Base-by-base conservation (phyloP, 2,797 vertebrate genomes). In the Pristis pectinata region DNA sequence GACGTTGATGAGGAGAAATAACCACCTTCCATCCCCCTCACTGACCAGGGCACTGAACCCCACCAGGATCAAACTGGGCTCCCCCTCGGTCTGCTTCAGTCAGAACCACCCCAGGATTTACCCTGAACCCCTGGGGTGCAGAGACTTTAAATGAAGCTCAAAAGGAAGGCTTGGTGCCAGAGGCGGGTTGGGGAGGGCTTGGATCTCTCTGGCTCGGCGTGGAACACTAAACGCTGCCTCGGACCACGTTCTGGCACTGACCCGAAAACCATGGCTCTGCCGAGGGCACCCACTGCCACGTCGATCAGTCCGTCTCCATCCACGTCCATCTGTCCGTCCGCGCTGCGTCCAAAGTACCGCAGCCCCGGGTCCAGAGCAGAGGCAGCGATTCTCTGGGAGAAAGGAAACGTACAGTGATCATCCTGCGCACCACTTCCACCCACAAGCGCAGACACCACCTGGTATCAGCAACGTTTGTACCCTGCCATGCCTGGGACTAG, bases 281-380 rank as follows among this genome's bases (percentile, higher is more conserved):
- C 98, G 83, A 98, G 98, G 0, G 98, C 98, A 70, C 99, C 99
- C 79, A 99, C 98, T 0, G 98, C 98, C 96, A 99, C 95, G 95
- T 99, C 99, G 95, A 98, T 97, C 94, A 99, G 96, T 24, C 97
- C 97, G 41, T 99, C 99, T 64, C 98, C 98, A 1, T 98, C 98
- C 97, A 98, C 96, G 96, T 99, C 99, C 95, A 98, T 93, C 61
- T 96, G 97, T 34, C 97, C 98, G 0, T 98, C 98, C 95, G 99
- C 95, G 92, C 98, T 99, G 95, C 98, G 97, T 72, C 99, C 99
- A 77, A 99, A 99, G 95, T 99, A 99, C 49, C 96, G 97, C 95
- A 99, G 98, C 22, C 96, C 95, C 0, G 96, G 95, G 1, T 97
- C 98, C 95, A 99, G 96, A 0, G 97, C 97, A 5, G 96, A 96